Conservation (phyloP, 2,113 vertebrate species). For the Loxodonta africana region DNA sequence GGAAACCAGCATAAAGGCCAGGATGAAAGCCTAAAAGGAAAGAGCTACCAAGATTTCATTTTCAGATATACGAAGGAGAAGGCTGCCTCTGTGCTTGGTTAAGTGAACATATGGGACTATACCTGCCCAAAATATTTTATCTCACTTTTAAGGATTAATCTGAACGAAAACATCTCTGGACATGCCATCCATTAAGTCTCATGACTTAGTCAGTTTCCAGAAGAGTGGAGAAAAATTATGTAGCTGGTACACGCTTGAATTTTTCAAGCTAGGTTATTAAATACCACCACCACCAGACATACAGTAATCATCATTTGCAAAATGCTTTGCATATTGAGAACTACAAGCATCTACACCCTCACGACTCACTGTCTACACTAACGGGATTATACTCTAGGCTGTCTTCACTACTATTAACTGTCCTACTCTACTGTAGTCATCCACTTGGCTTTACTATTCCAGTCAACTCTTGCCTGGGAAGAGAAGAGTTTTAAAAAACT, state of each 20-base stretch:
- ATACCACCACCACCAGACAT: background rate
- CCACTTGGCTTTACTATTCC: constrained; percentile 40
- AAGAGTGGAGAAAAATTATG: background rate
- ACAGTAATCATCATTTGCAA: background rate
- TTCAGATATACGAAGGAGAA: constrained; percentile 23
- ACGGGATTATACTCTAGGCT: constrained; percentile 44
- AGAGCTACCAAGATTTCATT: background rate
- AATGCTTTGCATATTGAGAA: constrained; percentile 6
- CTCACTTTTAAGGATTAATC: background rate
- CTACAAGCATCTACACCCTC: constrained; percentile 24
- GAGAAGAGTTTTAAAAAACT: background rate
- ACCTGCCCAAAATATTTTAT: background rate
- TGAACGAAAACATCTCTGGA: background rate
- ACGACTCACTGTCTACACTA: background rate
- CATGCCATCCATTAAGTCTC: background rate
- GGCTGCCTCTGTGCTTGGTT: background rate
- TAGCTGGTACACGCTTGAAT: background rate
- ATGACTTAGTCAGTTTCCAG: background rate
- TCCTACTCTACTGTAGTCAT: constrained; percentile 15
- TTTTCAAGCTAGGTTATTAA: constrained; percentile 47
- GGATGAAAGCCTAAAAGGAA: constrained; percentile 44
- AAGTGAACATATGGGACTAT: background rate
- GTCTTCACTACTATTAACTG: background rate
- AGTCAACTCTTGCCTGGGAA: background rate
- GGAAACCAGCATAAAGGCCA: constrained; percentile 52